Evolutionary conservation across 2,113 vertebrate species (phyloP).

Genomic region (Pollachius pollachius): DNA sequence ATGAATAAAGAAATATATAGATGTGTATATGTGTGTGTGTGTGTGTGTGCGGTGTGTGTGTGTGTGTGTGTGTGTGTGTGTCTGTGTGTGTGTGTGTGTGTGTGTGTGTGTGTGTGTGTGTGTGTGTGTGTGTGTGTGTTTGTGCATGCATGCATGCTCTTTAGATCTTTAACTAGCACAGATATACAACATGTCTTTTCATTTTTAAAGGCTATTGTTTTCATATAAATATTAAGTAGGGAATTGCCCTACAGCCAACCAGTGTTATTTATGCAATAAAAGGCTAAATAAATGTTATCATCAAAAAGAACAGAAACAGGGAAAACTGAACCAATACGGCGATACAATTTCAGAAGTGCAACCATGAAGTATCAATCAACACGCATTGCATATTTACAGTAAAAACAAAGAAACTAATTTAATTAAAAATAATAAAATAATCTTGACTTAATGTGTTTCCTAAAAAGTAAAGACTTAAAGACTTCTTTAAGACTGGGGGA

Average conservation of each 20-base stretch:
- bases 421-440: too few species aligned
- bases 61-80: not conserved
- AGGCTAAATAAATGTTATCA: conserved; percentile 17
- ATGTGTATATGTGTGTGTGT: not conserved
- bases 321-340: too few species aligned
- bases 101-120: conserved; percentile 5
- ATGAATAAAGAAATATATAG: too few species aligned
- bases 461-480: too few species aligned
- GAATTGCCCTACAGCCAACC: conserved; percentile 22
- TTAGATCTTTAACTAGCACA: not conserved
- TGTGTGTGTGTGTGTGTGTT: not conserved
- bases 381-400: too few species aligned
- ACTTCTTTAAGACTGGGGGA: too few species aligned
- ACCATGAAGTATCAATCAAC: too few species aligned
- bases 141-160: not conserved
- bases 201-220: conserved; percentile 31
- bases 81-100: conserved; percentile 7
- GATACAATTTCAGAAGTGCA: too few species aligned
- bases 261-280: conserved; percentile 4
- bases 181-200: conserved; percentile 9
- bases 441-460: too few species aligned
- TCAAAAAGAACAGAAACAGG: not conserved
- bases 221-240: conserved; percentile 29
- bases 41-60: not conserved
- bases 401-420: too few species aligned